Evolutionary conservation across 64 coral and sea anemone species (phyloP).

Genomic region (Pocillopora verrucosa): DNA sequence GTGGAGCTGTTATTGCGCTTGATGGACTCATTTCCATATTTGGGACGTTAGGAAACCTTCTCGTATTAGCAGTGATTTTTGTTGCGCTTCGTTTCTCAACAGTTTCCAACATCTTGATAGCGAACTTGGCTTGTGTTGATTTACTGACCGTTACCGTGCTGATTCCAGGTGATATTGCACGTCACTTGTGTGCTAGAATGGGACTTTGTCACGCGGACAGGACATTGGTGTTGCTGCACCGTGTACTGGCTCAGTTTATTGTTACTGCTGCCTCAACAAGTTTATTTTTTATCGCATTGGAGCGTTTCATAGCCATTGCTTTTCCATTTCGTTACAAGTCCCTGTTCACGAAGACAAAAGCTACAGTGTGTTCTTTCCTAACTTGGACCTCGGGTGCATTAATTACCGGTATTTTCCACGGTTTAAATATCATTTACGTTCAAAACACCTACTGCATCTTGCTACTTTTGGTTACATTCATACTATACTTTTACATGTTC

Average conservation of each 20-base stretch:
- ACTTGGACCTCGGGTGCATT: not conserved
- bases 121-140: conserved; percentile 10
- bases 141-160: not conserved
- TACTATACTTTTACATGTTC: conserved; percentile 24
- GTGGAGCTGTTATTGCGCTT: not conserved
- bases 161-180: conserved; percentile 30
- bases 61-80: conserved; percentile 33
- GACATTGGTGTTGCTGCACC: not conserved
- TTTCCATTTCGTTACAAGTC: conserved; percentile 31
- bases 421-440: conserved; percentile 1
- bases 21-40: conserved; percentile 34
- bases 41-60: conserved; percentile 21
- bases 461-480: conserved; percentile 1
- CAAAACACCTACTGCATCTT: not conserved
- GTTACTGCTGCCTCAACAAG: not conserved
- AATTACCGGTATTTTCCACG: conserved; percentile 9
- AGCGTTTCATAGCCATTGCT: conserved; percentile 19
- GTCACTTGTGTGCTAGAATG: conserved; percentile 21
- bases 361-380: not conserved
- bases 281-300: conserved; percentile 8
- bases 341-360: not conserved
- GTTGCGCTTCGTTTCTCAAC: conserved; percentile 31
- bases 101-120: conserved; percentile 33
- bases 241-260: conserved; percentile 24
- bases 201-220: not conserved